A percentile compares a stretch with the other conserved stretches of the same genome.
Conservation (phyloP, 2,797 vertebrate genomes). For the Anniella stebbinsi region DNA sequence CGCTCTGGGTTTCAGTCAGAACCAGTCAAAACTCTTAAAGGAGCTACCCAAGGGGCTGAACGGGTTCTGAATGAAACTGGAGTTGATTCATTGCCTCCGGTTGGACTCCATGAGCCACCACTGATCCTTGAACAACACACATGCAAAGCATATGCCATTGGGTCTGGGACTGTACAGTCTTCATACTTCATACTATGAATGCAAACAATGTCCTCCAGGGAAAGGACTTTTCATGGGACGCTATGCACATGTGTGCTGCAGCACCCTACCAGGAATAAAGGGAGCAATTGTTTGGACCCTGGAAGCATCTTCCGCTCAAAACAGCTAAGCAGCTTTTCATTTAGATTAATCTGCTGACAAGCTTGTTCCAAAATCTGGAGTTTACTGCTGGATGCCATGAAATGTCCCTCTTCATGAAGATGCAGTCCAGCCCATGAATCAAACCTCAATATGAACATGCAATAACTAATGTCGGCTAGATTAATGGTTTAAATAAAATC, state of each 20-base stretch:
- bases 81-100: too few species aligned
- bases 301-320: background rate
- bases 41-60: too few species aligned
- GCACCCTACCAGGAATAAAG: background rate
- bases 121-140: background rate
- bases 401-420: background rate
- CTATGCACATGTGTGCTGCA: background rate
- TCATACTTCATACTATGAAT: background rate
- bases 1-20: too few species aligned
- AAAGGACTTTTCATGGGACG: too few species aligned
- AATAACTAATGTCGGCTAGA: background rate
- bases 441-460: background rate
- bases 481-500: constrained; percentile 1
- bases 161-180: background rate
- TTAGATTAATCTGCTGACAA: background rate
- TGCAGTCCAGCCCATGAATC: background rate
- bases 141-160: background rate
- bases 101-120: background rate
- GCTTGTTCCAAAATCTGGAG: background rate
- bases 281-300: background rate
- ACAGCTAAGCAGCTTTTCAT: background rate
- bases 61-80: too few species aligned
- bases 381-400: background rate
- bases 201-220: background rate
- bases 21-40: too few species aligned